A percentile compares a stretch with the other conserved stretches of the same genome.
Conservation (phyloP, 2,888 invertebrate genomes). For the Drosophila neoperkinsi region DNA sequence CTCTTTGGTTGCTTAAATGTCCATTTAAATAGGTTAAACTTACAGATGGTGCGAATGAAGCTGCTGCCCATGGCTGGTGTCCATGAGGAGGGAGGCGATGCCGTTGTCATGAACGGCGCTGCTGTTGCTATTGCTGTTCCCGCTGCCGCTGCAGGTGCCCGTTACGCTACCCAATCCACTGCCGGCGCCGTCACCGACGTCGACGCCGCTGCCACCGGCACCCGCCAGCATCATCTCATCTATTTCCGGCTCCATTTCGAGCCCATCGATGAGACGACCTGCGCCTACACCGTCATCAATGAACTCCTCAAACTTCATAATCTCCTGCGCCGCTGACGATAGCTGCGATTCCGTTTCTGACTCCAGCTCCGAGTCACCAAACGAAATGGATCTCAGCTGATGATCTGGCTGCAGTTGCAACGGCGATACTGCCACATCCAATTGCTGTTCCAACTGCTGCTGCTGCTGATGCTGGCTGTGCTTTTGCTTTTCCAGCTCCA, state of each 20-base stretch:
- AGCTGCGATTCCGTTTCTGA: conserved; percentile 83
- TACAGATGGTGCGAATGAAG: conserved; percentile 65
- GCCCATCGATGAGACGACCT: conserved; percentile 79
- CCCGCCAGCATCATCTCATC: conserved; percentile 73
- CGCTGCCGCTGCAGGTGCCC: conserved; percentile 56
- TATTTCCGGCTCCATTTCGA: conserved; percentile 83
- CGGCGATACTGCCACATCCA: conserved; percentile 27
- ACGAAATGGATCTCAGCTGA: conserved; percentile 65
- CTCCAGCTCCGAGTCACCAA: conserved; percentile 80
- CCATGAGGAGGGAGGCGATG: conserved; percentile 59
- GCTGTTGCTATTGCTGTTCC: conserved; percentile 63
- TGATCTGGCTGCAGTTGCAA: conserved; percentile 41
- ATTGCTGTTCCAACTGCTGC: conserved; percentile 39
- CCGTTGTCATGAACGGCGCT: conserved; percentile 65
- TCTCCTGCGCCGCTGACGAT: conserved; percentile 80
- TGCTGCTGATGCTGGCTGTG: conserved; percentile 4
- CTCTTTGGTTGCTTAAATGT: background rate
- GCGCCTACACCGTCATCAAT: conserved; percentile 82
- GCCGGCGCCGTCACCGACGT: conserved; percentile 24
- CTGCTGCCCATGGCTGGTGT: conserved; percentile 55
- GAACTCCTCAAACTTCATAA: conserved; percentile 83
- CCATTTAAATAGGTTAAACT: conserved; percentile 20
- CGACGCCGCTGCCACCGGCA: conserved; percentile 47
- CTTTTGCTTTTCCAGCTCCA: conserved; percentile 17
- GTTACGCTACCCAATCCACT: conserved; percentile 66